A percentile compares a stretch with the other conserved stretches of the same genome.
phyloP scores from a whole-genome alignment of 2,888 invertebrate species.

The Trichogramma evanescens region DNA sequence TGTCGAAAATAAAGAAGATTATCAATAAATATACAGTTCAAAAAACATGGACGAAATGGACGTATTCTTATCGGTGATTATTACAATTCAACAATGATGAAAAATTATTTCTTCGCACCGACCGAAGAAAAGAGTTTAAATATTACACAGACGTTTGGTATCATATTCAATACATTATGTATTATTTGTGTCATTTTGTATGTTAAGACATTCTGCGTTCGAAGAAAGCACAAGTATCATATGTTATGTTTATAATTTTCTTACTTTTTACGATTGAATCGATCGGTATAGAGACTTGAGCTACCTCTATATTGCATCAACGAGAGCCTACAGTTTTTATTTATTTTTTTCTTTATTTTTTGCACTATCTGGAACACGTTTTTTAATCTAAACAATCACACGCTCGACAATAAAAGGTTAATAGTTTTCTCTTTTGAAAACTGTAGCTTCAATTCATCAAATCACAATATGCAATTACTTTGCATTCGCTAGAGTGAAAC shows the following conservation, averaged over 20 bases:
- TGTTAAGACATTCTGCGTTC: background rate
- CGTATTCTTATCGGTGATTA: constrained; percentile 20
- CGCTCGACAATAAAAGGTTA: constrained; percentile 29
- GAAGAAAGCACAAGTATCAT: constrained; percentile 12
- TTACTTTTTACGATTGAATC: constrained; percentile 4
- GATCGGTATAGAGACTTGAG: constrained; percentile 15
- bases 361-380: constrained; percentile 16
- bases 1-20: constrained; percentile 11
- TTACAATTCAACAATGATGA: constrained; percentile 12
- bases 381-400: constrained; percentile 35
- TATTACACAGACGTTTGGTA: background rate
- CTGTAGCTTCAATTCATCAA: constrained; percentile 9
- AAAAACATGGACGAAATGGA: constrained; percentile 23
- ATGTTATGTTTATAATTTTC: constrained; percentile 4
- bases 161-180: constrained; percentile 1
- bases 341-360: constrained; percentile 23
- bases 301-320: constrained; percentile 30
- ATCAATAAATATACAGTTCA: constrained; percentile 9
- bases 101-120: constrained; percentile 17
- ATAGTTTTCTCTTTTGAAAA: constrained; percentile 17
- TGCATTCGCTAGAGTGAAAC: background rate
- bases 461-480: constrained; percentile 1
- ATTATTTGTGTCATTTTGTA: background rate
- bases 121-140: constrained; percentile 16
- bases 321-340: constrained; percentile 31